Evolutionary conservation across 2,888 invertebrate species (phyloP).

Genomic region (Cancer borealis): DNA sequence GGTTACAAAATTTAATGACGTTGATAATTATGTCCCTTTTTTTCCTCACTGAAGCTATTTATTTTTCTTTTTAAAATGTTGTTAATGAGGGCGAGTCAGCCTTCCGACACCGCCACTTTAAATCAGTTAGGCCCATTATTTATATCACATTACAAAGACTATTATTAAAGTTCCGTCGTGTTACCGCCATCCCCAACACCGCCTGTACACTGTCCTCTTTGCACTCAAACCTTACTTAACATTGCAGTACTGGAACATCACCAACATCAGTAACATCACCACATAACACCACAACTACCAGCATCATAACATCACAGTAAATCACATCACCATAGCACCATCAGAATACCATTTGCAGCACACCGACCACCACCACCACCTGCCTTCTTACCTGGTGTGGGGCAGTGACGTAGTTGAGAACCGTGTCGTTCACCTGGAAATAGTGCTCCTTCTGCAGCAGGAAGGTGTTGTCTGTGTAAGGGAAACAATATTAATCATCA

Average conservation of each 20-base stretch:
- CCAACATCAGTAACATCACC: not conserved
- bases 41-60: not conserved
- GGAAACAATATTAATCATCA: not conserved
- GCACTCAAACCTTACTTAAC: not conserved
- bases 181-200: not conserved
- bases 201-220: not conserved
- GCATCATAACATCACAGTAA: not conserved
- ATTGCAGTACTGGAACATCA: not conserved
- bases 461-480: conserved; percentile 62
- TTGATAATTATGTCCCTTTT: not conserved
- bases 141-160: not conserved
- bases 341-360: not conserved
- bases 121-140: conserved; percentile 12
- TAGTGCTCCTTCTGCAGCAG: conserved; percentile 69
- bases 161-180: not conserved
- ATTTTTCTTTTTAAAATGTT: not conserved
- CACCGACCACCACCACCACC: conserved; percentile 9
- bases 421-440: conserved; percentile 60
- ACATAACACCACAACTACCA: not conserved
- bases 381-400: conserved; percentile 56
- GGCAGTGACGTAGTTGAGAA: conserved; percentile 61
- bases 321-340: not conserved
- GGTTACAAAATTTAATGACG: conserved; percentile 11
- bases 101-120: not conserved
- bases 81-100: not conserved